These are phyloP conservation scores for Anthoptus insignis DNA, from an alignment of 2,888 invertebrate species.

Conservation along the genomic window DNA sequence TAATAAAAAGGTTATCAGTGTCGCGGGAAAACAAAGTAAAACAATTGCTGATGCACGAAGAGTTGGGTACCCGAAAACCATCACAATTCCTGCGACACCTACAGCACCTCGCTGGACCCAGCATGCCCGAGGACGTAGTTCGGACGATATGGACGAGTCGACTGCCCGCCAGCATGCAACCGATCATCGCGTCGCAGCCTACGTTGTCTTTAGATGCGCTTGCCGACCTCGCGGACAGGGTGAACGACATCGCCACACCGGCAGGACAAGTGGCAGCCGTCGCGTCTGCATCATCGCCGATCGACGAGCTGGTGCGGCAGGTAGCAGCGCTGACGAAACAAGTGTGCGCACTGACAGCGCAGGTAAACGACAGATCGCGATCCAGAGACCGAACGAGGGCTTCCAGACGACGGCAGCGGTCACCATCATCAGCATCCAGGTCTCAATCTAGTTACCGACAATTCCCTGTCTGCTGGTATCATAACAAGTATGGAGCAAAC, in stretches of 20 bases:
- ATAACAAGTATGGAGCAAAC: conserved; percentile 28
- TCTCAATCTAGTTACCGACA: conserved; percentile 37
- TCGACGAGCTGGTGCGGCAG: background rate
- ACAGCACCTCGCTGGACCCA: conserved; percentile 4
- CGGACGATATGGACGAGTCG: too few relatives aligned
- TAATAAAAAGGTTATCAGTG: conserved; percentile 15
- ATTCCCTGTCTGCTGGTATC: conserved; percentile 47
- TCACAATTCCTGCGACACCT: conserved; percentile 20
- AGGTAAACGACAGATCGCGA: background rate
- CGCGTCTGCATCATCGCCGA: background rate
- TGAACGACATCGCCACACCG: background rate
- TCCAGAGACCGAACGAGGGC: background rate
- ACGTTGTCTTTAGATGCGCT: too few relatives aligned
- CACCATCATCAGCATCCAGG: background rate
- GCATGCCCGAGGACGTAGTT: too few relatives aligned
- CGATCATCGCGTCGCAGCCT: too few relatives aligned
- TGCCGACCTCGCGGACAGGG: background rate
- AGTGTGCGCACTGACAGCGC: background rate
- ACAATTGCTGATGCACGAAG: background rate
- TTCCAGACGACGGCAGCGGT: background rate
- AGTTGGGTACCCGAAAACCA: conserved; percentile 17
- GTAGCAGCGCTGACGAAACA: background rate
- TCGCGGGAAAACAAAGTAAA: conserved; percentile 3
- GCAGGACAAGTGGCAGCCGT: background rate
- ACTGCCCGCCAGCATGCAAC: too few relatives aligned